These are phyloP conservation scores for Eupsilia transversa DNA, from an alignment of 2,888 invertebrate species.

Conservation along the genomic window DNA sequence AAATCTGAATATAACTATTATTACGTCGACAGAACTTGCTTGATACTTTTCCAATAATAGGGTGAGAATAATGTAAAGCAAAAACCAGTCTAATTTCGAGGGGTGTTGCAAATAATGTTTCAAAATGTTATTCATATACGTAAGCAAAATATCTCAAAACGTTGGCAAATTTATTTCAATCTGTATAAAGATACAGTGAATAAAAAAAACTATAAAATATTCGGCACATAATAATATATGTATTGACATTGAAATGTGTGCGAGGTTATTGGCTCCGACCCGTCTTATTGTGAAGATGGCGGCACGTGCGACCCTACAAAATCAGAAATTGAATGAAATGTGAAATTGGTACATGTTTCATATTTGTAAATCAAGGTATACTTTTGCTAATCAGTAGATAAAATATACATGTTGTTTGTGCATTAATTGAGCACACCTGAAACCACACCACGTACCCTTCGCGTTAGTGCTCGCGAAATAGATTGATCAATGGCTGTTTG, in stretches of 20 bases:
- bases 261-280: slow-evolving; percentile 44
- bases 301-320: slow-evolving; percentile 33
- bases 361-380: background rate
- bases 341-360: slow-evolving; percentile 9
- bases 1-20: slow-evolving; percentile 8
- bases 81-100: background rate
- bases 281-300: slow-evolving; percentile 26
- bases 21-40: slow-evolving; percentile 1
- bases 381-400: slow-evolving; percentile 31
- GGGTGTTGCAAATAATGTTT: too few relatives aligned
- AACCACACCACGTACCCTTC: slow-evolving; percentile 18
- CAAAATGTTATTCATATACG: background rate
- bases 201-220: slow-evolving; percentile 22
- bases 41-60: slow-evolving; percentile 15
- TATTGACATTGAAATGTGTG: slow-evolving; percentile 45
- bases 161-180: slow-evolving; percentile 1
- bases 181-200: background rate
- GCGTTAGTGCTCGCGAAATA: slow-evolving; percentile 25
- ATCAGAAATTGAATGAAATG: slow-evolving; percentile 35
- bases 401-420: slow-evolving; percentile 22
- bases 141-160: background rate
- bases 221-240: slow-evolving; percentile 9
- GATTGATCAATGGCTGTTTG: slow-evolving; percentile 37
- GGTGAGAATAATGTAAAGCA: background rate
- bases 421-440: slow-evolving; percentile 26